Percentiles rank a stretch among this genome's conserved stretches.
These are phyloP conservation scores for Pycnomerus fuliginosus DNA, from an alignment of 2,888 invertebrate species.

Conservation along the genomic window DNA sequence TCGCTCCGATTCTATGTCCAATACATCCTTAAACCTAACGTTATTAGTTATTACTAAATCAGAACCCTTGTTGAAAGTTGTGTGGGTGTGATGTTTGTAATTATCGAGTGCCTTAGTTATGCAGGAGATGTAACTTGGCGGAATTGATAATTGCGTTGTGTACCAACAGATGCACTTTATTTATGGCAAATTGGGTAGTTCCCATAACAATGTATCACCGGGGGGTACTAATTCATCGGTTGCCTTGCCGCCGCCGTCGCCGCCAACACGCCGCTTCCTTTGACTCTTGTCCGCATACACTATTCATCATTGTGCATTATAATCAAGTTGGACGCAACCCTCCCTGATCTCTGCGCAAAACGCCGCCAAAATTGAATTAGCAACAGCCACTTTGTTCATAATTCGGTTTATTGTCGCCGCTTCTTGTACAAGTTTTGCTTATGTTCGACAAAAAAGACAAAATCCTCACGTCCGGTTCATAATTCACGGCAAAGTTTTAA, in stretches of 20 bases:
- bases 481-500: no score
- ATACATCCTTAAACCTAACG: no score
- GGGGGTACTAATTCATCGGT: constrained; percentile 21
- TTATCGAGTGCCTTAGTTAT: no score
- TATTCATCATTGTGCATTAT: constrained; percentile 20
- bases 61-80: no score
- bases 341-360: constrained; percentile 10
- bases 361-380: constrained; percentile 15
- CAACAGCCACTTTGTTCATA: constrained; percentile 10
- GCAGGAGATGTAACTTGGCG: no score
- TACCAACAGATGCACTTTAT: constrained; percentile 26
- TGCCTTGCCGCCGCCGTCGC: constrained; percentile 15
- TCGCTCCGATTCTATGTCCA: no score
- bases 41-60: no score
- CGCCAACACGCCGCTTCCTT: constrained; percentile 17
- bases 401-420: constrained; percentile 13
- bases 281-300: constrained; percentile 18
- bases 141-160: constrained; percentile 4
- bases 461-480: no score
- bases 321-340: constrained; percentile 14
- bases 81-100: no score
- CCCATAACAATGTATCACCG: constrained; percentile 32
- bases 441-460: constrained; percentile 2
- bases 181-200: constrained; percentile 36
- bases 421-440: constrained; percentile 10